Base-by-base conservation (phyloP, 2,888 invertebrate species). In the Cephalotes varians region DNA sequence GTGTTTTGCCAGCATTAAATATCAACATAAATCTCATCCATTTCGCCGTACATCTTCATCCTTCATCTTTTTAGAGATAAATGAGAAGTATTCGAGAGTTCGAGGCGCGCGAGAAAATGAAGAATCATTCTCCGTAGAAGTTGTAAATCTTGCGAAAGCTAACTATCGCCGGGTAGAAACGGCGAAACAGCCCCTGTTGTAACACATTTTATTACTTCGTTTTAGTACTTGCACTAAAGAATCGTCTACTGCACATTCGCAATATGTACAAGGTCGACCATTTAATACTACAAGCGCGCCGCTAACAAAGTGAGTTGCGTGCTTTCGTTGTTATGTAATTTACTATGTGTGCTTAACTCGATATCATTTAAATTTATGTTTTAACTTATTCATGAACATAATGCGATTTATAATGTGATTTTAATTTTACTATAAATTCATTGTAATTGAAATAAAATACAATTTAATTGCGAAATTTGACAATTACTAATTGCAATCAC, bases 81-180 rank as follows among this genome's bases (percentile, higher is more conserved):
- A 73, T 12, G 77, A 49, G 47, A 64, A 62, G 67, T 76, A 77
- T 64, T 86, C 64, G 83, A 47, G 76, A 65, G 67, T 73, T 82
- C 49, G 62, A 67, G 56, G 47, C 58, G 82, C n/a, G 82, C 58
- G 81, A 71, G 62, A 85, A 80, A 87, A 82, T 64, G 85, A 84
- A 77, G 79, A 64, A 84, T 71, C 81, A 72, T 83, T 69, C 56
- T 60, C 47, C 60, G 81, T 58, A 77, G 81, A 85, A 83, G 85
- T 83, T 85, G 87, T 87, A 86, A 88, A 90, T 86, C 88, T 85
- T 65, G 18, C 25, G 65, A 54, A 81, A 87, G 81, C 77, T 86
- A 87, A 86, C 85, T 88, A 87, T 86, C 82, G 72, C 31, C 60
- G 67, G 49, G 67, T 64, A 73, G 65, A 40, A n/a, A 21, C 71